Conservation (phyloP, 2,797 vertebrate genomes). For the Lepilemur septentrionalis region DNA sequence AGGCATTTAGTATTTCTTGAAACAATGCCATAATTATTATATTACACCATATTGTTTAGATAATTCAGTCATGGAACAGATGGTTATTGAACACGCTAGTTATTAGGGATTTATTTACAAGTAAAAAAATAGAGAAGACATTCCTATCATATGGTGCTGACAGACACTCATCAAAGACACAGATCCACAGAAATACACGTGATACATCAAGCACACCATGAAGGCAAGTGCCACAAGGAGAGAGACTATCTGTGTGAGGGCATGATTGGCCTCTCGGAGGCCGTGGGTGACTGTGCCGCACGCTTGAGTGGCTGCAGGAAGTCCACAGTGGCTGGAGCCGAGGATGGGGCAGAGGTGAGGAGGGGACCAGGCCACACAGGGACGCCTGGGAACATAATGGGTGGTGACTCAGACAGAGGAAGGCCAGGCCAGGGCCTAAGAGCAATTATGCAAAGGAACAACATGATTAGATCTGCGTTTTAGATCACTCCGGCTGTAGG, state of each 20-base stretch:
- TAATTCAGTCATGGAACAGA: background rate
- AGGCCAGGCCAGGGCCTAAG: background rate
- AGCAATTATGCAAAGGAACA: conserved; percentile 21
- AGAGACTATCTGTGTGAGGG: background rate
- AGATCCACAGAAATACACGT: background rate
- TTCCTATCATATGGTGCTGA: background rate
- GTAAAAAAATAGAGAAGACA: background rate
- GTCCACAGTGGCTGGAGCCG: background rate
- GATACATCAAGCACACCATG: background rate
- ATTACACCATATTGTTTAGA: background rate
- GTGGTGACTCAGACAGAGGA: background rate
- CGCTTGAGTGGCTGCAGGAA: background rate
- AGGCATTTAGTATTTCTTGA: background rate
- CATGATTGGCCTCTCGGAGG: background rate
- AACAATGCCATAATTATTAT: background rate
- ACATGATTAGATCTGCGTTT: conserved; percentile 46
- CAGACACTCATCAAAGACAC: background rate
- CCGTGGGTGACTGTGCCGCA: background rate
- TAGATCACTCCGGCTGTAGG: background rate
- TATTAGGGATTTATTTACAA: background rate
- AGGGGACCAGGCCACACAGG: background rate
- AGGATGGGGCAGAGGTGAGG: background rate
- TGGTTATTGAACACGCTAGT: background rate
- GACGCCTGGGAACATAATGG: background rate
- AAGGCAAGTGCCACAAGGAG: background rate